These are phyloP conservation scores for Rhingia campestris DNA, from an alignment of 2,888 invertebrate species.

Conservation along the genomic window DNA sequence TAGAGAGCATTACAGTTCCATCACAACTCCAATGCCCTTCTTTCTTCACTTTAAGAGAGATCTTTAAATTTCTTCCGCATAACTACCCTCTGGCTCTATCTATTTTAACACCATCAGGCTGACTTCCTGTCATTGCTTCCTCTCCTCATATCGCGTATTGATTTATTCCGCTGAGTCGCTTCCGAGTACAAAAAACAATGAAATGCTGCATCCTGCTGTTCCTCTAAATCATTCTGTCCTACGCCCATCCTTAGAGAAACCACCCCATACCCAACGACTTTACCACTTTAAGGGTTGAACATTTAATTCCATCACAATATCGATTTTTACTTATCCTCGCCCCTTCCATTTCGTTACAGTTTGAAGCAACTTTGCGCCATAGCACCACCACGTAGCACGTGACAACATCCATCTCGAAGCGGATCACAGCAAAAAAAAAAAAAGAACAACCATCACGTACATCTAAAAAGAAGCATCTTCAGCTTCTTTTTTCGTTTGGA, in stretches of 20 bases:
- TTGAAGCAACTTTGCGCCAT: constrained; percentile 9
- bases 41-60: background rate
- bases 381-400: constrained; percentile 43
- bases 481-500: constrained; percentile 15
- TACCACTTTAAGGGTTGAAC: constrained; percentile 42
- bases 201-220: constrained; percentile 13
- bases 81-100: background rate
- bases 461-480: constrained; percentile 30
- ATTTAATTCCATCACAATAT: constrained; percentile 32
- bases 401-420: constrained; percentile 31
- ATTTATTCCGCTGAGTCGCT: background rate
- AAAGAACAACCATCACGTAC: constrained; percentile 20
- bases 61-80: constrained; percentile 5
- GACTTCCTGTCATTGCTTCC: constrained; percentile 5
- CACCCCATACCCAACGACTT: background rate
- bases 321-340: constrained; percentile 40
- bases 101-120: background rate
- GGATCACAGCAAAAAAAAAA: background rate
- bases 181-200: constrained; percentile 1
- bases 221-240: background rate
- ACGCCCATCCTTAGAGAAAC: constrained; percentile 1
- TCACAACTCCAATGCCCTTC: too few species aligned
- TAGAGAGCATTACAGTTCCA: too few species aligned
- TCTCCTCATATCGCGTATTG: too few species aligned
- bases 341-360: constrained; percentile 35